phyloP scores from a whole-genome alignment of 2,113 vertebrate species.

The Rallus limicola region DNA sequence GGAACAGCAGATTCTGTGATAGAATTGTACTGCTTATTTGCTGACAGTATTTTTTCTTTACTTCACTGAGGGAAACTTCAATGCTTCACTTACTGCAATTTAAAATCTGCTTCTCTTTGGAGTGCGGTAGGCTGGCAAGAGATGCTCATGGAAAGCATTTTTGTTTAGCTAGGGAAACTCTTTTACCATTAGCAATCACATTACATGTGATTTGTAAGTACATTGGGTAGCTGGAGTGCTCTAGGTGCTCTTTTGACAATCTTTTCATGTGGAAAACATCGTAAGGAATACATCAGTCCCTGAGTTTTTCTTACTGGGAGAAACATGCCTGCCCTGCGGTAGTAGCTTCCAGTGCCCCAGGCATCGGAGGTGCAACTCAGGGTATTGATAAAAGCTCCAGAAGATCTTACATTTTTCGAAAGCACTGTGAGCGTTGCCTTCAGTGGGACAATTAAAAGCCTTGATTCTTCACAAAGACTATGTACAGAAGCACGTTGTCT shows the following conservation, averaged over 20 bases:
- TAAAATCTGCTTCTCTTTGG: not conserved
- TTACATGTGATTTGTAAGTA: not conserved
- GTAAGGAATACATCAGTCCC: not conserved
- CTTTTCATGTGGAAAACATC: not conserved
- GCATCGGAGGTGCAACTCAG: not conserved
- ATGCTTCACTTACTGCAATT: not conserved
- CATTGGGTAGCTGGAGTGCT: not conserved
- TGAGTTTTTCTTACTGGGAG: not conserved
- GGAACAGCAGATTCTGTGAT: not conserved
- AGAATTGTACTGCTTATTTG: not conserved
- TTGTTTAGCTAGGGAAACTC: not conserved
- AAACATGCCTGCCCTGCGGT: not conserved
- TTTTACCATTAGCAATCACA: not conserved
- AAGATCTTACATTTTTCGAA: not conserved
- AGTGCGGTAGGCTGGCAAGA: not conserved
- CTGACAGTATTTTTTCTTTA: not conserved
- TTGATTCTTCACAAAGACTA: not conserved
- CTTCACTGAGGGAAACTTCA: not conserved
- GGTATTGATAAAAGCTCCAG: not conserved
- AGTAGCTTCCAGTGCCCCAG: not conserved
- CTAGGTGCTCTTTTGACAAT: not conserved
- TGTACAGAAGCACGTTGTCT: not conserved
- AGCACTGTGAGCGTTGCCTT: not conserved
- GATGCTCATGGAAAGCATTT: not conserved
- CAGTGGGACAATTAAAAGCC: not conserved